Evolutionary conservation across 2,888 invertebrate genomes (phyloP), one percentile per base, ranked within the genome.

Genomic region (Volucella zonaria): DNA sequence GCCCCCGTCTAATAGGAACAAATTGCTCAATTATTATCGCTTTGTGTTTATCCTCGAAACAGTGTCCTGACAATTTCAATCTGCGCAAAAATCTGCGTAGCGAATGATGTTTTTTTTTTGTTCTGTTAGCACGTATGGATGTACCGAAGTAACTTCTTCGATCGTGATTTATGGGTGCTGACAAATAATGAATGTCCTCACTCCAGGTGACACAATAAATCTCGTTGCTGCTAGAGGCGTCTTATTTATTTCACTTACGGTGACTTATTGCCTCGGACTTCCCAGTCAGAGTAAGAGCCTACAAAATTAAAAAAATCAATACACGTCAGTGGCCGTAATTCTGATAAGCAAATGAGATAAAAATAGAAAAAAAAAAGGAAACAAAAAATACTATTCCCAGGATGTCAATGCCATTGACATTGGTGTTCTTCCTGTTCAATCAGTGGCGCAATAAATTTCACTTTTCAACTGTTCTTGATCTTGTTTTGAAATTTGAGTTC

Each of bases 391-490:
- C 4, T 6, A 42, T 68, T 79, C 82, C 82, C 82, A 75, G 68
- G 75, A 79, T 52, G 15, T 42, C n/a, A 15, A 51, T 14, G 10
- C 11, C 14, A 38, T 59, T 38, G 40, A 40, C 47, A 49, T 67
- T 40, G 42, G 58, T 6, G 45, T 56, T 70, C 79, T 64, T 87
- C 86, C 81, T 77, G 73, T 83, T 87, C 87, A 81, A 68, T 87
- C 87, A 78, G 61, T 76, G 76, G 68, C 52, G 86, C 56, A 83
- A 87, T 87, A 87, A 83, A 87, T 87, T 79, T 83, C 83, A 75
- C 73, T 76, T 86, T 86, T 78, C 54, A 75, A 61, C 75, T 77
- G 31, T 31, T 31, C 77, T 40, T 78, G 73, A 71, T 80, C 56
- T 66, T 85, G 76, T 81, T 80, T 58, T 77, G 87, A 82, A 87